Conservation (phyloP, 2,888 invertebrate species). For the Apeira syringaria region DNA sequence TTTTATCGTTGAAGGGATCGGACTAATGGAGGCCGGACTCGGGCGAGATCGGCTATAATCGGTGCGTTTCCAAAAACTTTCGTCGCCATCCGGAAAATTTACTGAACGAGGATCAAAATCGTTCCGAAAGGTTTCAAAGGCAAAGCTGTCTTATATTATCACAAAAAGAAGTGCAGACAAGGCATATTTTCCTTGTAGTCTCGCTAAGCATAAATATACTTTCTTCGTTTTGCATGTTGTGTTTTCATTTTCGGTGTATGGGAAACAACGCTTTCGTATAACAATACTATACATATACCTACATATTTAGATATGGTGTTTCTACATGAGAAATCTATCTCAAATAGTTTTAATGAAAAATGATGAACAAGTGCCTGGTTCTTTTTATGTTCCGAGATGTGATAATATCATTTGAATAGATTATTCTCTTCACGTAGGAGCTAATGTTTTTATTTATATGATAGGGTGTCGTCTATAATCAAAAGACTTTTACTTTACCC, state of each 20-base stretch:
- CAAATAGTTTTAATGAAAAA: no score
- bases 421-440: no score
- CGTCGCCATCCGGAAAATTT: constrained; percentile 22
- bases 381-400: no score
- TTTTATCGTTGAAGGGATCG: constrained; percentile 72
- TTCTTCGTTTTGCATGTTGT: background rate
- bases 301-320: no score
- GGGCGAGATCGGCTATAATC: constrained; percentile 45
- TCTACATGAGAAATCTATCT: no score
- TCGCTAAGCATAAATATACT: constrained; percentile 1
- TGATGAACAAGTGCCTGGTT: no score
- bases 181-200: constrained; percentile 10
- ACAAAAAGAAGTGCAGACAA: constrained; percentile 16
- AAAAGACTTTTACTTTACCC: no score
- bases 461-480: no score
- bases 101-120: constrained; percentile 29
- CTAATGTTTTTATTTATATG: no score
- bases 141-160: constrained; percentile 16
- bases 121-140: constrained; percentile 13
- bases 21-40: constrained; percentile 62
- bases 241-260: background rate
- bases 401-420: no score
- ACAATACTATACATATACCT: no score
- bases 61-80: constrained; percentile 41
- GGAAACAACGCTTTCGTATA: background rate